Base-by-base conservation (phyloP, 2,888 invertebrate genomes). In the Zhuqinia jingwanae region DNA sequence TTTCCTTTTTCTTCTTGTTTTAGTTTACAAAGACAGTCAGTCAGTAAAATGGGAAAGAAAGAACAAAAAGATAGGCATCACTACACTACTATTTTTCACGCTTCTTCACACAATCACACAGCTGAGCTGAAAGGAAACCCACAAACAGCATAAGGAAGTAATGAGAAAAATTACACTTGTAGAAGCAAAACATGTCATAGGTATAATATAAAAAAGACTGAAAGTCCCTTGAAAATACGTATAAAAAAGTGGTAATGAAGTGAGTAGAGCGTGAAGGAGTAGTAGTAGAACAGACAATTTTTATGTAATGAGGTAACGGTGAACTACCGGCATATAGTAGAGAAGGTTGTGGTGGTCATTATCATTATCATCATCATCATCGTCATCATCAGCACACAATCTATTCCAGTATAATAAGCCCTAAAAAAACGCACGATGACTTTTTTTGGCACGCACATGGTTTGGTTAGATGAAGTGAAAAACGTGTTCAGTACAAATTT, bases 381-480 rank as follows among this genome's bases (percentile, higher is more conserved):
- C 77, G 15, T 3, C 22, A 42, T 42, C 20, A 70, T 20, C 70
- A 15, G 10, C 20, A 42, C 13, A 36, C 17, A 20, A 2, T 8
- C 20, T 27, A 78, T 3, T 78, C 58, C 58, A 56, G 53, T 76
- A 36, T 50, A n/a, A n/a, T n/a, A n/a, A n/a, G n/a, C n/a, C n/a
- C n/a, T n/a, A n/a, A n/a, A n/a, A n/a, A n/a, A n/a, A n/a, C n/a
- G n/a, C n/a, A n/a, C n/a, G n/a, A n/a, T n/a, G n/a, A n/a, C n/a
- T n/a, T n/a, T n/a, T n/a, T n/a, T n/a, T n/a, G n/a, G n/a, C 76
- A 76, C 76, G 76, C 76, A 76, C 76, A 58, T 76, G 76, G 58
- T 50, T 36, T n/a, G n/a, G n/a, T n/a, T n/a, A n/a, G n/a, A n/a
- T n/a, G n/a, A 76, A 30, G 76, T 22, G 13, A 42, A n/a, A 76